Conservation (phyloP, 2,113 vertebrate species). For the Prunella himalayana region DNA sequence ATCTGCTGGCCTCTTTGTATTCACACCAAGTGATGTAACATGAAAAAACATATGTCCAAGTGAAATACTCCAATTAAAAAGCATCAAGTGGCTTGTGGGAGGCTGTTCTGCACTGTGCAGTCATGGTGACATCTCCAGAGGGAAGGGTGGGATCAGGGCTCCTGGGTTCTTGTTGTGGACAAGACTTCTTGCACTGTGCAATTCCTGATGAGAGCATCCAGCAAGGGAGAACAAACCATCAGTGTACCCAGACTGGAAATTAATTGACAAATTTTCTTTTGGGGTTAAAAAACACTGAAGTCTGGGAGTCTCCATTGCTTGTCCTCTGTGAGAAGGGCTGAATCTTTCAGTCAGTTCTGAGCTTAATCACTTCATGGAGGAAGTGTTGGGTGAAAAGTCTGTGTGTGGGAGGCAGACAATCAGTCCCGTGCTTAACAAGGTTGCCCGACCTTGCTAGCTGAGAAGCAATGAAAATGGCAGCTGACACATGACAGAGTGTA, state of each 20-base stretch:
- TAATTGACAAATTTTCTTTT: neutral
- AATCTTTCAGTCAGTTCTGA: neutral
- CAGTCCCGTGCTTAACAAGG: fast-evolving
- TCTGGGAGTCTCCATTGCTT: neutral
- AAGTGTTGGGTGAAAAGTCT: neutral
- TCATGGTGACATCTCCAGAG: neutral
- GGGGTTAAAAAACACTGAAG: neutral
- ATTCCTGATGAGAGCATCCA: neutral
- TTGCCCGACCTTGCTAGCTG: neutral
- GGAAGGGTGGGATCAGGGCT: neutral
- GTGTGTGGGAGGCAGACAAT: neutral
- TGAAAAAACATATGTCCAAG: neutral
- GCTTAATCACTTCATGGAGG: neutral
- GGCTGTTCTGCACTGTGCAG: neutral
- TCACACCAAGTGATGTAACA: neutral
- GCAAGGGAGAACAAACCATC: neutral
- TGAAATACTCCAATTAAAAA: constrained; percentile 45
- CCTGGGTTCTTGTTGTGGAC: fast-evolving
- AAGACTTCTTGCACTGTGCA: neutral
- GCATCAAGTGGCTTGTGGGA: neutral
- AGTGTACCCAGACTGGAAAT: neutral
- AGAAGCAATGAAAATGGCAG: neutral
- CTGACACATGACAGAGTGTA: neutral
- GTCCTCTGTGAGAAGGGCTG: neutral
- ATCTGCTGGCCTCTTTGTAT: constrained; percentile 27